Conservation (phyloP, 2,113 vertebrate species). For the human region DNA sequence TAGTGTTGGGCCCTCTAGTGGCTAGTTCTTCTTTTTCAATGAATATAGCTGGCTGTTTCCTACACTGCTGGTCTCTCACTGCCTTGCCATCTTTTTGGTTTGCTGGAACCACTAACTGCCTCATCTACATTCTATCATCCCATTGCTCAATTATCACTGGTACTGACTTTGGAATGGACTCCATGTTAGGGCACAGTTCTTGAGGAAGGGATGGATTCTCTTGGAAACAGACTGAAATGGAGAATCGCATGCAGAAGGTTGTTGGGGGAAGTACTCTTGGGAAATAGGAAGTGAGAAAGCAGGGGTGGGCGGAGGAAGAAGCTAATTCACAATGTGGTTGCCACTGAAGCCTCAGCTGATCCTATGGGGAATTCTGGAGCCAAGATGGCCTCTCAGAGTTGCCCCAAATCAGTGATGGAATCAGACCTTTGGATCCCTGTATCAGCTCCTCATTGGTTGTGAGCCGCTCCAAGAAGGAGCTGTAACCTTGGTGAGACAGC, state of each 20-base stretch:
- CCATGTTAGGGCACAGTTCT: background rate
- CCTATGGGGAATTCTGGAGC: background rate
- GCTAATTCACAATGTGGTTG: background rate
- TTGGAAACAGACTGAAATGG: background rate
- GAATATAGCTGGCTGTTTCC: background rate
- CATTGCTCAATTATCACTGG: background rate
- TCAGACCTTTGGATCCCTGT: background rate
- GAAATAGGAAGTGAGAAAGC: background rate
- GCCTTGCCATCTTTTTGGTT: background rate
- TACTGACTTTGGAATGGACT: background rate
- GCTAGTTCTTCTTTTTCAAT: background rate
- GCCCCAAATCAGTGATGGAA: background rate
- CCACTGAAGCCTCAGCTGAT: background rate
- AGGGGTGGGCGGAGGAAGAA: background rate
- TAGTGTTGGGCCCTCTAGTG: slow-evolving; percentile 64
- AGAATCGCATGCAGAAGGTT: background rate
- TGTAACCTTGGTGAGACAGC: background rate
- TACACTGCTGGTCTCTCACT: background rate
- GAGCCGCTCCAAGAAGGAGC: background rate
- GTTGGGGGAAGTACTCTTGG: background rate
- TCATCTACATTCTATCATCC: background rate
- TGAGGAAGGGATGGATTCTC: background rate
- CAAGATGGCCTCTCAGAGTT: background rate
- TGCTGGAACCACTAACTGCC: background rate
- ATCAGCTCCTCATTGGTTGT: background rate